Percentiles rank a stretch among this genome's conserved stretches.
Evolutionary conservation across 2,113 vertebrate genomes (phyloP).

Genomic region (Hippocampus comes): DNA sequence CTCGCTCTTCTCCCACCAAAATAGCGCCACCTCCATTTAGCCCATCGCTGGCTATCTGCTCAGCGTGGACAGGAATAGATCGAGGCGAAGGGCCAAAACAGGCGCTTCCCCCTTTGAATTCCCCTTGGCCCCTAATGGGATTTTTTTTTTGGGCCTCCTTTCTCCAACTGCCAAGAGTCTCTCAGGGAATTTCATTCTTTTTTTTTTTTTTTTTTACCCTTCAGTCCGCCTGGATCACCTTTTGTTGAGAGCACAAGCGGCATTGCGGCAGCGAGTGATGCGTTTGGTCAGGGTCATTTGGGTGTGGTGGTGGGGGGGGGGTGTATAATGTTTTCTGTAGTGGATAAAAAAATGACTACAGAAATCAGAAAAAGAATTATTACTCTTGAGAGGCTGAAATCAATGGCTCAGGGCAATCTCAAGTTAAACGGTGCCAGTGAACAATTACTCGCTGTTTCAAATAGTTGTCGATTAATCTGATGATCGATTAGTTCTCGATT

Average conservation of each 20-base stretch:
- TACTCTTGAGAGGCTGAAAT: too few species aligned
- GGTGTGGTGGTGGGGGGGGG: too few species aligned
- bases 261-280: background rate
- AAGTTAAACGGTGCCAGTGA: too few species aligned
- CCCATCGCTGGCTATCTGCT: conserved; percentile 52
- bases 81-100: conserved; percentile 40
- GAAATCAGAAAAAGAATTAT: too few species aligned
- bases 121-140: conserved; percentile 61
- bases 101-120: conserved; percentile 54
- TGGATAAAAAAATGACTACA: too few species aligned
- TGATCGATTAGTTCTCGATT: too few species aligned
- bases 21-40: conserved; percentile 55
- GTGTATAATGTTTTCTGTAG: too few species aligned
- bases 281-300: too few species aligned
- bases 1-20: conserved; percentile 48
- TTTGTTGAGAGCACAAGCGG: background rate
- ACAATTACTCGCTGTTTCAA: too few species aligned
- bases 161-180: conserved; percentile 29
- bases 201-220: conserved; percentile 11
- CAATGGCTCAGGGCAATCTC: too few species aligned
- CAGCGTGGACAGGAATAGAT: conserved; percentile 63
- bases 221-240: conserved; percentile 10
- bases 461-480: too few species aligned
- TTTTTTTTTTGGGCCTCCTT: conserved; percentile 45
- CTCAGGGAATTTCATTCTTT: conserved; percentile 8